Conservation (phyloP, 2,888 invertebrate species). For the Diarsia rubi region DNA sequence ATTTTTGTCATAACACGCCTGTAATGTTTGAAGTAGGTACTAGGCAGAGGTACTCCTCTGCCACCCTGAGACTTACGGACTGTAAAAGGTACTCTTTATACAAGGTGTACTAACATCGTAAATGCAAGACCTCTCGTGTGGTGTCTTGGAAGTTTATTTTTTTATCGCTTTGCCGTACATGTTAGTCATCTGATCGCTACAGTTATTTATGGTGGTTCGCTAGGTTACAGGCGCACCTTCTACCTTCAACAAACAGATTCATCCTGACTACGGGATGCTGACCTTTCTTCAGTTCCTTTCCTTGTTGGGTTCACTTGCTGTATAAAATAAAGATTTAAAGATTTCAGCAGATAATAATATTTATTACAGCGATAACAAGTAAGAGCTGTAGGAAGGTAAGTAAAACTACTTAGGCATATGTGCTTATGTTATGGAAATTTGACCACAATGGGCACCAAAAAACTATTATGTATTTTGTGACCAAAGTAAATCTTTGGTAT, state of each 20-base stretch:
- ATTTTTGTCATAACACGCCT: background rate
- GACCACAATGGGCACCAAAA: background rate
- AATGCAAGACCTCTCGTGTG: background rate
- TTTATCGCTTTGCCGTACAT: background rate
- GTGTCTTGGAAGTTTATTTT: background rate
- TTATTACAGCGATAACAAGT: background rate
- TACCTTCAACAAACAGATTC: background rate
- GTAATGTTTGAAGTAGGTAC: background rate
- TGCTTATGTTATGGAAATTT: conserved; percentile 16
- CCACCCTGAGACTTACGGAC: no score
- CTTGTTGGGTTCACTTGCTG: background rate
- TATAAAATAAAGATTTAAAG: background rate
- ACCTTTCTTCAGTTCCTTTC: background rate
- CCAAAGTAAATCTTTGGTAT: background rate
- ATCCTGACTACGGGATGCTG: background rate
- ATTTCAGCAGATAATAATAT: background rate
- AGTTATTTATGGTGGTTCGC: background rate
- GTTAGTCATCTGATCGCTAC: background rate
- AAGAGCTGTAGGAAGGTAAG: background rate
- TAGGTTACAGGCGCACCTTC: background rate
- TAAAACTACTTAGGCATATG: background rate
- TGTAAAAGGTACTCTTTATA: background rate
- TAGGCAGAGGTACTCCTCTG: background rate
- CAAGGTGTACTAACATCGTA: background rate
- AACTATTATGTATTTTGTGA: no score